Evolutionary conservation across 2,888 invertebrate species (phyloP), one percentile per base, ranked within the genome.

Genomic region (Polyommatus iphigenia): DNA sequence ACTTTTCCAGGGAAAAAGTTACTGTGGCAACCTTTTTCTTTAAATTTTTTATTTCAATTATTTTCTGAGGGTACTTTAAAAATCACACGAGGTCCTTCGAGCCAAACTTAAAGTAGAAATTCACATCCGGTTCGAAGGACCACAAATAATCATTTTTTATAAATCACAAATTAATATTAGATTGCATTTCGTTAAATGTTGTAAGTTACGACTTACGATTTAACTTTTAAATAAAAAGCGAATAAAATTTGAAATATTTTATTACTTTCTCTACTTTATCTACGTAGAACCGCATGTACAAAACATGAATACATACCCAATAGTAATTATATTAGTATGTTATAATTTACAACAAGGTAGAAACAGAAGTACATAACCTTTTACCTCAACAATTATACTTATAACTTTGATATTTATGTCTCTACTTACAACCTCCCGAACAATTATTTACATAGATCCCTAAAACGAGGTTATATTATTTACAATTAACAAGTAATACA

Each of bases 221-320:
- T 4, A 54, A 54, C 54, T 54, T 67, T 62, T 32, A 67, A 67
- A 67, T 67, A 29, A 67, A 75, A 75, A 29, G 18, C 50, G 20
- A 15, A 18, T 54, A 50, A 50, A 75, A 50, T 75, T 46, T 54
- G 54, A 54, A 75, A 54, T 50, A 73, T 75, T 75, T 75, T 75
- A 54, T 75, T 75, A 75, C 18, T 54, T 50, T 71, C n/a, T 41
- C 75, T 75, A 75, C 75, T 24, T 75, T 75, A 24, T 75, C 75
- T 75, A 75, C 54, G 50, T 75, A 54, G 54, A 75, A 75, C 75
- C 29, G 75, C 75, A 75, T 75, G 75, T 75, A 75, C 75, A 75
- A 75, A 75, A 75, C 75, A 75, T 75, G 75, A 75, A 75, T 50
- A 29, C 46, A 75, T 50, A 50, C 75, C 32, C 29, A 29, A 50